Conservation (phyloP, 2,888 invertebrate species). For the Pollenia amentaria region DNA sequence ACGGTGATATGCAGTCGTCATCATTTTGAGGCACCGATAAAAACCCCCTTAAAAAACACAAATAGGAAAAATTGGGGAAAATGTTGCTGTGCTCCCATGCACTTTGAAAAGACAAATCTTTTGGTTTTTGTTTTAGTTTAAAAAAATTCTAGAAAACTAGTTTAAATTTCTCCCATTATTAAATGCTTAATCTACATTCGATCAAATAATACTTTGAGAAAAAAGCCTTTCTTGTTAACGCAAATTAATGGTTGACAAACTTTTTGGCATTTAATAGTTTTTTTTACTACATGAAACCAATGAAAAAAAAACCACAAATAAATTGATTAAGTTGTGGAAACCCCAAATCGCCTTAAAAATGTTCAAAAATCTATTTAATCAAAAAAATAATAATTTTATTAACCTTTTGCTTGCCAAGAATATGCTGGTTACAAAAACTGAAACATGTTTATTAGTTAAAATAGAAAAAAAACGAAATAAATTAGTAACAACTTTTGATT, state of each 20-base stretch:
- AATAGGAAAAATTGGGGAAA: too few species aligned
- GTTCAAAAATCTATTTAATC: too few species aligned
- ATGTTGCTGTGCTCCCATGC: too few species aligned
- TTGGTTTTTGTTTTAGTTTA: too few species aligned
- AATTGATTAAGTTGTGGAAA: background rate
- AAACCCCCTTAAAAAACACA: too few species aligned
- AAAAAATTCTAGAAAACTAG: background rate
- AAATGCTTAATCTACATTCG: background rate
- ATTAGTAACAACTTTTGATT: conserved; percentile 1
- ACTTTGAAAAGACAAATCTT: too few species aligned
- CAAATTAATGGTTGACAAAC: background rate
- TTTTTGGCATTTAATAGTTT: background rate
- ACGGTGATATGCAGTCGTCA: too few species aligned
- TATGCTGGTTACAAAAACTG: background rate
- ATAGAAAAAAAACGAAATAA: background rate
- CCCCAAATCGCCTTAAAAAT: background rate
- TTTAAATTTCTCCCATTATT: background rate
- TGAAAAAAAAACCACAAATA: background rate
- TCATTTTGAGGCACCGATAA: too few species aligned
- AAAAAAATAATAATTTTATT: too few species aligned
- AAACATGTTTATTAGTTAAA: background rate
- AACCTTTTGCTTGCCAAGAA: background rate
- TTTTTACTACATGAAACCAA: background rate
- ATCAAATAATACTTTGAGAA: too few species aligned
- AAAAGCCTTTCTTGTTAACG: background rate